A percentile compares a stretch with the other conserved stretches of the same genome.
phyloP scores from a whole-genome alignment of 2,797 vertebrate genomes.

The Chelon auratus region DNA sequence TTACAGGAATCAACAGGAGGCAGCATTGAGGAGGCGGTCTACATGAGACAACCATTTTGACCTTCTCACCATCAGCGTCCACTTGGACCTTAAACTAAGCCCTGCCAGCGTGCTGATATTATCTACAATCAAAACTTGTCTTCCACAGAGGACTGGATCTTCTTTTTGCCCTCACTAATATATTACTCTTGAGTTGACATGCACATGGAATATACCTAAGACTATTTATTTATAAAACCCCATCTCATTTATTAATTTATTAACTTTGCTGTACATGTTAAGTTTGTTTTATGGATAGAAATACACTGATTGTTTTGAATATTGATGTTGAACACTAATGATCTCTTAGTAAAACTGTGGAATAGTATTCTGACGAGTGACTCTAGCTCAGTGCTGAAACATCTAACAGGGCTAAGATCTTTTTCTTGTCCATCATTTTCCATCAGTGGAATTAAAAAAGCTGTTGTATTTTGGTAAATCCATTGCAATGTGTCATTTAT shows the following conservation, averaged over 20 bases:
- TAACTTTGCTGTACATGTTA: constrained; percentile 51
- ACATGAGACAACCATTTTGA: constrained; percentile 22
- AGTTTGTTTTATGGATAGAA: constrained; percentile 55
- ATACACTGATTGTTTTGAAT: constrained; percentile 27
- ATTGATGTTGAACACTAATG: background rate
- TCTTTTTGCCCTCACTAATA: constrained; percentile 38
- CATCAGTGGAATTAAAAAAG: constrained; percentile 31
- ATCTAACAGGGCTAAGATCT: constrained; percentile 5
- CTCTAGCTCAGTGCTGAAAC: constrained; percentile 1
- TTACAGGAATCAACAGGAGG: constrained; percentile 60
- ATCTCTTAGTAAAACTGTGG: constrained; percentile 10
- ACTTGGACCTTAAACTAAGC: constrained; percentile 3
- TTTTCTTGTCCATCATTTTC: constrained; percentile 14
- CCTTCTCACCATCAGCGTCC: background rate
- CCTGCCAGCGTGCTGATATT: background rate
- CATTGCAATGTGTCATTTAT: background rate
- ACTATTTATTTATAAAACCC: constrained; percentile 64
- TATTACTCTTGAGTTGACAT: constrained; percentile 17
- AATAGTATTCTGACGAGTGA: background rate
- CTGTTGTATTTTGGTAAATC: constrained; percentile 25
- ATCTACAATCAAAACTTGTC: constrained; percentile 1
- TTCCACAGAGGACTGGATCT: constrained; percentile 38
- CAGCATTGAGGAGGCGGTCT: constrained; percentile 34
- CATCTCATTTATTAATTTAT: constrained; percentile 71
- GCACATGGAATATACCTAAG: constrained; percentile 19